phyloP scores from a whole-genome alignment of 2,888 invertebrate species.

The Cryptops parisi region DNA sequence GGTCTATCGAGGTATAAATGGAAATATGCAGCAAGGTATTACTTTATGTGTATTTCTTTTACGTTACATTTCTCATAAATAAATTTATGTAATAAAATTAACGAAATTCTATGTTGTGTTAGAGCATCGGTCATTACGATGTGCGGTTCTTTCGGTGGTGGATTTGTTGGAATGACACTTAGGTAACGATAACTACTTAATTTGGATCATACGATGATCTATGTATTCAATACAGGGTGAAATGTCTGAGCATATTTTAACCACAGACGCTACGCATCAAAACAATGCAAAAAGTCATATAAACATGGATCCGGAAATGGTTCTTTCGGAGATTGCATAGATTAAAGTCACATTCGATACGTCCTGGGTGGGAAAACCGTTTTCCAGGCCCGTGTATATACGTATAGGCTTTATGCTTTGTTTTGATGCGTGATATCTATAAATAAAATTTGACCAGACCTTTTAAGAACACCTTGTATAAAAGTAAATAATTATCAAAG shows the following conservation, averaged over 20 bases:
- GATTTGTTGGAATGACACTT: slow-evolving; percentile 43
- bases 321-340: not conserved
- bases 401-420: no score
- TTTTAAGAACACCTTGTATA: not conserved
- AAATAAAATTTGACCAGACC: not conserved
- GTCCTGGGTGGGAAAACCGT: not conserved
- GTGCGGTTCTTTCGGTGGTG: slow-evolving; percentile 81
- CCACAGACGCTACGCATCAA: no score
- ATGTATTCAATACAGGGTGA: not conserved
- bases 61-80: no score
- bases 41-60: no score
- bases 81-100: not conserved
- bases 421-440: no score
- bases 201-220: no score
- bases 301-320: no score
- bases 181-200: slow-evolving; percentile 25
- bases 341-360: not conserved
- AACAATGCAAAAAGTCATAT: no score
- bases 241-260: no score
- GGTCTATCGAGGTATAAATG: slow-evolving; percentile 67
- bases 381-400: no score
- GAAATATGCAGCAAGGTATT: slow-evolving; percentile 58
- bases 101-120: not conserved
- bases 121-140: slow-evolving; percentile 78
- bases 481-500: not conserved